These are phyloP conservation scores for Ectemnius lituratus DNA, from an alignment of 2,888 invertebrate species.

Conservation along the genomic window DNA sequence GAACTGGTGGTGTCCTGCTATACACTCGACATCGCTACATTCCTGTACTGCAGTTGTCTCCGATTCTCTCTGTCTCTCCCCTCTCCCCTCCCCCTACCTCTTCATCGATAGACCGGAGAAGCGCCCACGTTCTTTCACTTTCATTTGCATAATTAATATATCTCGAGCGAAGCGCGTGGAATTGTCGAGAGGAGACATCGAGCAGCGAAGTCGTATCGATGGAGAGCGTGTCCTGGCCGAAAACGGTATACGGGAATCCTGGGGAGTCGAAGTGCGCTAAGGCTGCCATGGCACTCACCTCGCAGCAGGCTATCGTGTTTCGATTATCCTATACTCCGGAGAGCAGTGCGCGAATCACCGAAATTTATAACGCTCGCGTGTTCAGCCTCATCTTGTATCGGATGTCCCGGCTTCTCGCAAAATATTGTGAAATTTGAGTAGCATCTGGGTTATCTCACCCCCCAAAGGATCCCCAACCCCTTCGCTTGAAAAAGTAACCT, in stretches of 20 bases:
- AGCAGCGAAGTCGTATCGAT: too few relatives aligned
- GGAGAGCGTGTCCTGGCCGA: background rate
- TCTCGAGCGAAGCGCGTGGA: background rate
- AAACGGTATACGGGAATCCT: background rate
- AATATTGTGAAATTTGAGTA: constrained; percentile 7
- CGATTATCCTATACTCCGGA: constrained; percentile 1
- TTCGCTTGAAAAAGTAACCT: too few relatives aligned
- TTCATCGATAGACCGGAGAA: background rate
- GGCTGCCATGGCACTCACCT: background rate
- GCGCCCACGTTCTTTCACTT: background rate
- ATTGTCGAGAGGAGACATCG: too few relatives aligned
- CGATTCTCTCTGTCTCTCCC: too few relatives aligned
- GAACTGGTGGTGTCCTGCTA: too few relatives aligned
- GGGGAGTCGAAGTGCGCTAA: background rate
- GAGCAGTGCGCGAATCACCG: background rate
- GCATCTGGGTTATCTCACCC: background rate
- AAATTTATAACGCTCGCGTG: constrained; percentile 8
- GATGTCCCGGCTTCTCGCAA: background rate
- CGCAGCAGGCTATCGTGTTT: constrained; percentile 7
- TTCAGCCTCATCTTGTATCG: constrained; percentile 1
- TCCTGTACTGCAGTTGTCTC: too few relatives aligned
- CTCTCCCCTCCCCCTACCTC: too few relatives aligned
- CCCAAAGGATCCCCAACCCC: too few relatives aligned
- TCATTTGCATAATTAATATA: constrained; percentile 3
- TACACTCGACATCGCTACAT: too few relatives aligned